phyloP scores from a whole-genome alignment of 2,888 invertebrate genomes.

The Dicyrtomina minuta region DNA sequence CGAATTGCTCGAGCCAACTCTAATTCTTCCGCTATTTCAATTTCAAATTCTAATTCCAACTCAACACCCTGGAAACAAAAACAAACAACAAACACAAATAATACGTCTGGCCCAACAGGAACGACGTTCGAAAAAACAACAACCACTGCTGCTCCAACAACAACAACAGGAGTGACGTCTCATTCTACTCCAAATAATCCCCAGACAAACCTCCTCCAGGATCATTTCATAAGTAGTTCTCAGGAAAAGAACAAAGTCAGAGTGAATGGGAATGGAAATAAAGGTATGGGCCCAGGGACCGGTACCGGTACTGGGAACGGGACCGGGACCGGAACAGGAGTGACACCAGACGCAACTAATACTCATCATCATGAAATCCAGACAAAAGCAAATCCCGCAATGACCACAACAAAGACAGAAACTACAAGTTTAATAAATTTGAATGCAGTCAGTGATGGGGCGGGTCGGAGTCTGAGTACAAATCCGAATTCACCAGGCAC shows the following conservation, averaged over 20 bases:
- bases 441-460: background rate
- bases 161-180: no score
- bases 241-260: background rate
- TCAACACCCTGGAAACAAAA: slow-evolving; percentile 18
- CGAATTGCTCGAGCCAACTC: slow-evolving; percentile 44
- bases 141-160: no score
- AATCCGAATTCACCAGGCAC: background rate
- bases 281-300: background rate
- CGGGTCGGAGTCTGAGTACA: background rate
- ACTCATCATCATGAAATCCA: no score
- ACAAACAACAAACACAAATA: no score
- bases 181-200: no score
- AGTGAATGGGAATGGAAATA: background rate
- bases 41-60: no score
- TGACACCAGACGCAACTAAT: background rate
- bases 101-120: no score
- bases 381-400: no score
- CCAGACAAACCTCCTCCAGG: background rate
- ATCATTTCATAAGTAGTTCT: no score
- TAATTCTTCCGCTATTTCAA: no score
- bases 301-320: background rate
- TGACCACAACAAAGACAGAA: background rate
- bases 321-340: background rate
- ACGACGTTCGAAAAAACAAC: no score
- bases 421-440: slow-evolving; percentile 15